Evolutionary conservation across 1,140 invertebrate genomes (phyloP).

Genomic region (Aphaenogaster ashmeadi): DNA sequence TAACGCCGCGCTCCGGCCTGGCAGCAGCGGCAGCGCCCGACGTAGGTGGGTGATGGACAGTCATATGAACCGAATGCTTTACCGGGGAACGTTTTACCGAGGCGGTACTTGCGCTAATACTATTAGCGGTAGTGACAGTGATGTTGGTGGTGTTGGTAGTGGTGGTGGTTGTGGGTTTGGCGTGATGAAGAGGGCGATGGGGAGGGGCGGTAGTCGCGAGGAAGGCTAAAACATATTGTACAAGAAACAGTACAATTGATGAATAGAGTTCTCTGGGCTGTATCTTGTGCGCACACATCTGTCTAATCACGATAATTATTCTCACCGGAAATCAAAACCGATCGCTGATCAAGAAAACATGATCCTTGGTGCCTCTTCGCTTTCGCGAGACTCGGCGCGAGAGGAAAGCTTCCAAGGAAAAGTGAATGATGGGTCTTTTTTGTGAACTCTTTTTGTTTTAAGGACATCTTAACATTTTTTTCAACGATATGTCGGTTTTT

Average conservation of each 20-base stretch:
- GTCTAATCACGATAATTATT: constrained; percentile 24
- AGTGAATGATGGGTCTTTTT: not conserved
- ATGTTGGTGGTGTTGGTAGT: constrained; percentile 72
- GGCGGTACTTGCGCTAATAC: constrained; percentile 70
- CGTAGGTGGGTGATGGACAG: constrained; percentile 83
- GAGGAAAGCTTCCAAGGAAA: not conserved
- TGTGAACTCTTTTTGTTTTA: not conserved
- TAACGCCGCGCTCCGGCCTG: constrained; percentile 83
- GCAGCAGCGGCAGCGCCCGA: constrained; percentile 83
- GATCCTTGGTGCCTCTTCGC: not conserved
- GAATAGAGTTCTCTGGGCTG: constrained; percentile 57
- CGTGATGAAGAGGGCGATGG: constrained; percentile 87
- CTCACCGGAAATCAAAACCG: constrained; percentile 33
- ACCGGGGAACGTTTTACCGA: constrained; percentile 72
- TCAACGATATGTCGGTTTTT: not conserved
- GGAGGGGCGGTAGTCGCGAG: constrained; percentile 87
- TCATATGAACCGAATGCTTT: constrained; percentile 81
- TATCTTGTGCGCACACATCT: constrained; percentile 52
- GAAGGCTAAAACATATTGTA: constrained; percentile 87
- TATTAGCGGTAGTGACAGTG: constrained; percentile 69
- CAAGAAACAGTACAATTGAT: constrained; percentile 79
- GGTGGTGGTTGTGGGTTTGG: constrained; percentile 82
- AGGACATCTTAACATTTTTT: not conserved
- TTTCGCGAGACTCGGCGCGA: not conserved
- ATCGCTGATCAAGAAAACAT: not conserved